These are phyloP conservation scores for Raja brachyura DNA, from an alignment of 2,113 vertebrate genomes.

Conservation along the genomic window DNA sequence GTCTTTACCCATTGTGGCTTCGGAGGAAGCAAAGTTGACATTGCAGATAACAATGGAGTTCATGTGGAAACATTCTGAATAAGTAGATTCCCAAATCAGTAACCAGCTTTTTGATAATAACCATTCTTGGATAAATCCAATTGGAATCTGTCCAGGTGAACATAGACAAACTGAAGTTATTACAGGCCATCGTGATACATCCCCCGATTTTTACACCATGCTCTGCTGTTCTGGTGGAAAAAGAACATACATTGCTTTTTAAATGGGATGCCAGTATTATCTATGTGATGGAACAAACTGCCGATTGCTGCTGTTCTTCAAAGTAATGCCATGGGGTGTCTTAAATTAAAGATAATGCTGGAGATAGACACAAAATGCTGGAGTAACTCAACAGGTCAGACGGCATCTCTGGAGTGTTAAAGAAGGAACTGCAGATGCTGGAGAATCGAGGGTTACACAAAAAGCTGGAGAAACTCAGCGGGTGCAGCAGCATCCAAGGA, in stretches of 20 bases:
- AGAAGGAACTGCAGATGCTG: too few relatives aligned
- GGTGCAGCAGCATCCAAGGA: too few relatives aligned
- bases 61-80: neutral
- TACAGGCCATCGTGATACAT: neutral
- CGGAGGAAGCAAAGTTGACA: neutral
- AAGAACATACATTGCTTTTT: neutral
- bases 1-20: neutral
- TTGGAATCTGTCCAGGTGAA: neutral
- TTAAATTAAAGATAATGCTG: too few relatives aligned
- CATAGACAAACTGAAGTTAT: neutral
- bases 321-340: too few relatives aligned
- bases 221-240: neutral
- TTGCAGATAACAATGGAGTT: neutral
- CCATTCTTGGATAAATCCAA: neutral
- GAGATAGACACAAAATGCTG: too few relatives aligned
- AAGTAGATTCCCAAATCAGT: neutral
- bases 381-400: too few relatives aligned
- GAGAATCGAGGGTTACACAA: too few relatives aligned
- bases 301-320: too few relatives aligned
- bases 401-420: too few relatives aligned
- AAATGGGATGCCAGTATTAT: neutral
- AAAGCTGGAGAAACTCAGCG: too few relatives aligned
- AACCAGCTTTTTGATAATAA: neutral
- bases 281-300: neutral
- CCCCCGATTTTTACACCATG: too few relatives aligned